Evolutionary conservation across 2,888 invertebrate species (phyloP).

Genomic region (Shargacucullia verbasci): DNA sequence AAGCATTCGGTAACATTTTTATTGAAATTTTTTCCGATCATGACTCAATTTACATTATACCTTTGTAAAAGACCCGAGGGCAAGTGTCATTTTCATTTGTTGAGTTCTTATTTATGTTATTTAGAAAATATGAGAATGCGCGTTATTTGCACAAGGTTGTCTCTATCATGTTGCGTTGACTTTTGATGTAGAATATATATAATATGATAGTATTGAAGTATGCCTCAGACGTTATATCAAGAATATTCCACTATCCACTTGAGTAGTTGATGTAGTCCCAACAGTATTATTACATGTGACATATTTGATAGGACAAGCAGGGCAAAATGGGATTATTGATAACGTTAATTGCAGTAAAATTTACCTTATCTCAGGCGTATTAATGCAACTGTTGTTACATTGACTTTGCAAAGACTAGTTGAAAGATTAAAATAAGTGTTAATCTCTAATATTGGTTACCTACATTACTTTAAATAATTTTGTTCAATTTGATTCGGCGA

Average conservation of each 20-base stretch:
- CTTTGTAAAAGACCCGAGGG: slow-evolving; percentile 20
- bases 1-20: slow-evolving; percentile 55
- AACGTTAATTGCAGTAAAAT: not conserved
- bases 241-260: slow-evolving; percentile 27
- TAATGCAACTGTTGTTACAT: not conserved
- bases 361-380: not conserved
- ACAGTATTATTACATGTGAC: slow-evolving; percentile 33
- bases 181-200: slow-evolving; percentile 31
- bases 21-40: slow-evolving; percentile 35
- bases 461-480: too few species aligned
- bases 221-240: slow-evolving; percentile 22
- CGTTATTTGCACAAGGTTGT: slow-evolving; percentile 28
- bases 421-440: too few species aligned
- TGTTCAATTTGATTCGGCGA: too few species aligned
- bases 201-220: slow-evolving; percentile 28
- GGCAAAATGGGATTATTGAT: slow-evolving; percentile 12
- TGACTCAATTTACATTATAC: slow-evolving; percentile 24
- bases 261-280: slow-evolving; percentile 16
- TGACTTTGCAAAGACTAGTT: not conserved
- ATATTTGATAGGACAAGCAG: slow-evolving; percentile 24
- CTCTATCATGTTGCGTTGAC: slow-evolving; percentile 20
- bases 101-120: slow-evolving; percentile 43
- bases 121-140: slow-evolving; percentile 27
- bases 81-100: slow-evolving; percentile 30
- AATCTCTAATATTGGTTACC: too few species aligned